Conservation (phyloP, 2,113 vertebrate species). For the Clarias gariepinus region DNA sequence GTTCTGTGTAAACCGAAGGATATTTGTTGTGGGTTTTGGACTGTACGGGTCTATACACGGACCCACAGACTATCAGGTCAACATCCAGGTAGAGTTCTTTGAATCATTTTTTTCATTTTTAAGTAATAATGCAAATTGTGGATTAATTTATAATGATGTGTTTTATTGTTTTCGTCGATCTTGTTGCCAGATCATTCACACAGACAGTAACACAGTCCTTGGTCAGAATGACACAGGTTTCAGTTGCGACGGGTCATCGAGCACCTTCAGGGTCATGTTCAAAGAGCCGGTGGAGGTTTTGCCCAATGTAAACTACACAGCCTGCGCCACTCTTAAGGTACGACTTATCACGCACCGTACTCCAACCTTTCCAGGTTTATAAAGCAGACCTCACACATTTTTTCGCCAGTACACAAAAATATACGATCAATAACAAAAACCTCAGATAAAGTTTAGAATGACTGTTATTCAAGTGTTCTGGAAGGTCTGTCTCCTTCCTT, state of each 20-base stretch:
- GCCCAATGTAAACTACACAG: slow-evolving; percentile 95
- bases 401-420: background rate
- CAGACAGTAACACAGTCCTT: slow-evolving; percentile 93
- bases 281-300: slow-evolving; percentile 95
- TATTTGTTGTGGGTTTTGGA: slow-evolving; percentile 94
- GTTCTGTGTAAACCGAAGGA: slow-evolving; percentile 92
- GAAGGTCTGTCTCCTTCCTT: background rate
- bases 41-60: slow-evolving; percentile 95
- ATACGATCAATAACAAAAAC: background rate
- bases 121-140: no score
- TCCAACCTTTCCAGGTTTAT: background rate
- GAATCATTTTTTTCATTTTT: background rate
- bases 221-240: slow-evolving; percentile 98
- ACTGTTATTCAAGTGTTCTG: background rate
- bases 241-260: slow-evolving; percentile 93
- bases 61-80: slow-evolving; percentile 95
- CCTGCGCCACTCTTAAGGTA: slow-evolving; percentile 95
- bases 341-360: background rate
- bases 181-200: slow-evolving; percentile 88
- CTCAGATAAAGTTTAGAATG: background rate
- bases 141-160: background rate
- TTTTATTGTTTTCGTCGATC: background rate
- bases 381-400: background rate
- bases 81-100: slow-evolving; percentile 83
- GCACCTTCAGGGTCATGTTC: slow-evolving; percentile 98